A percentile compares a stretch with the other conserved stretches of the same genome.
phyloP scores from a whole-genome alignment of 2,797 vertebrate genomes.

The Bovichtus diacanthus region DNA sequence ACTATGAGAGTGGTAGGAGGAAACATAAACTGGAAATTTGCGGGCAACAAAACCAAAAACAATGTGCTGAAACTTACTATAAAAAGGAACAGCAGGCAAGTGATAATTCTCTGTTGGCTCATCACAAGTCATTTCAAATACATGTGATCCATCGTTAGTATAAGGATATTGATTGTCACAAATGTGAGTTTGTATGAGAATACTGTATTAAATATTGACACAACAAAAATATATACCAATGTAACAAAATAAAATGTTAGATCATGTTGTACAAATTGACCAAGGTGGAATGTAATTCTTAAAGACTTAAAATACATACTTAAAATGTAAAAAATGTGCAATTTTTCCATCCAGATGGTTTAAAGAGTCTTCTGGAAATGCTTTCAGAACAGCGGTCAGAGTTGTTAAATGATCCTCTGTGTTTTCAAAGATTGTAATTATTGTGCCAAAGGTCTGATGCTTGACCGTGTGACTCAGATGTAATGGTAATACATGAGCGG shows the following conservation, averaged over 20 bases:
- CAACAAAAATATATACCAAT: background rate
- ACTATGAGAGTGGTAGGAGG: background rate
- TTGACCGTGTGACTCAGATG: conserved; percentile 27
- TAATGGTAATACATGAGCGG: conserved; percentile 16
- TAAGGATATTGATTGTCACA: background rate
- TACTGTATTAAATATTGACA: background rate
- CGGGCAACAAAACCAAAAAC: background rate
- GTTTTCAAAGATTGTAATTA: conserved; percentile 22
- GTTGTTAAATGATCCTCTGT: conserved; percentile 20
- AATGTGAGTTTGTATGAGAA: background rate
- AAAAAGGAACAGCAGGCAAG: background rate
- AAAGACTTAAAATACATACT: background rate
- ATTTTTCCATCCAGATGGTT: conserved; percentile 13
- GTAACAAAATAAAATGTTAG: background rate
- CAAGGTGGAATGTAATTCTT: background rate
- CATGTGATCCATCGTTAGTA: background rate
- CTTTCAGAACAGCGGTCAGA: conserved; percentile 10
- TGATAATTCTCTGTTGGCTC: background rate
- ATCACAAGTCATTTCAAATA: background rate
- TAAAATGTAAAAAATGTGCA: no score
- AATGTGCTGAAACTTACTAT: background rate
- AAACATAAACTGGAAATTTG: background rate
- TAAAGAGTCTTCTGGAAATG: conserved; percentile 21
- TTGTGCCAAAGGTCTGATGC: conserved; percentile 29
- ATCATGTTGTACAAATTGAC: background rate